phyloP scores from a whole-genome alignment of 2,888 invertebrate genomes.

The Eupithecia subumbrata region DNA sequence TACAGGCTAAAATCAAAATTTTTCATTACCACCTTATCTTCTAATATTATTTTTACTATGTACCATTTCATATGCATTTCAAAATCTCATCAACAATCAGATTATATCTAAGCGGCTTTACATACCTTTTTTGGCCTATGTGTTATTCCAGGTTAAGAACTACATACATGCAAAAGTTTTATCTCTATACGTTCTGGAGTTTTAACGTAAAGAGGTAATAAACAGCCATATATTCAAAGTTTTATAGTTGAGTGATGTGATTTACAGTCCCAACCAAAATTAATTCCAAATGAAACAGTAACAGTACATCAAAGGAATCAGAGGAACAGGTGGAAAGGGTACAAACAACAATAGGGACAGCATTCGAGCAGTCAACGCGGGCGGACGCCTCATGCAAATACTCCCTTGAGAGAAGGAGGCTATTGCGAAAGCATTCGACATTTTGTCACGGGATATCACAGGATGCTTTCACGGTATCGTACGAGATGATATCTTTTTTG shows the following conservation, averaged over 20 bases:
- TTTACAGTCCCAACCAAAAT: conserved; percentile 36
- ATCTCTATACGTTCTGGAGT: neutral
- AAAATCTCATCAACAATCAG: neutral
- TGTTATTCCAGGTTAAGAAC: neutral
- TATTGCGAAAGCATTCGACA: conserved; percentile 47
- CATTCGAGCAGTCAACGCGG: conserved; percentile 55
- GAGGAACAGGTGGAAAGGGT: conserved; percentile 43
- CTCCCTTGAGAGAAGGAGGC: conserved; percentile 39
- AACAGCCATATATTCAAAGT: neutral
- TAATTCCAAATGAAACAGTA: conserved; percentile 37
- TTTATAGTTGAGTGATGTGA: neutral
- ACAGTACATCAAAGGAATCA: conserved; percentile 33
- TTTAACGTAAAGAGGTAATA: neutral
- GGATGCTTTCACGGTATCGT: neutral
- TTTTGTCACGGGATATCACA: conserved; percentile 21
- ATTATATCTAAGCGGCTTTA: neutral
- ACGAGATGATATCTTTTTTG: neutral
- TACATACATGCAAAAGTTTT: neutral
- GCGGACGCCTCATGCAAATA: conserved; percentile 61
- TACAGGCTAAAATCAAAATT: no score
- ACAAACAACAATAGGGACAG: conserved; percentile 59
- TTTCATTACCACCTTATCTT: no score
- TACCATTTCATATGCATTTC: neutral
- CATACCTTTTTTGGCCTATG: neutral
- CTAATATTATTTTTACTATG: no score